These are phyloP conservation scores for Caenorhabditis sp. DNA, from an alignment of 2,888 invertebrate species.

Conservation along the genomic window DNA sequence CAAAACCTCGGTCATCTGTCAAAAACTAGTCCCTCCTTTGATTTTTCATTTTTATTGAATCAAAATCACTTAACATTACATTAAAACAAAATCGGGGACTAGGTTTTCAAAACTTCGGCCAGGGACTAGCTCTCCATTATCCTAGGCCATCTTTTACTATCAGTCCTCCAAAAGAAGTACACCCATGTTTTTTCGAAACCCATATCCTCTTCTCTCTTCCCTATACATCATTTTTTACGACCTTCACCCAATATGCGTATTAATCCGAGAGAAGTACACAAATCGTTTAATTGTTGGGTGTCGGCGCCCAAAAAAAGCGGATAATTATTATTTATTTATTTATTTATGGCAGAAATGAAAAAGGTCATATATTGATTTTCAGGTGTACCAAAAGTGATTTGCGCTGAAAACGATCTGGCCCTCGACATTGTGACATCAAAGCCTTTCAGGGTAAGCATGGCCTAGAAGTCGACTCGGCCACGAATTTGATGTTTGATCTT, in stretches of 20 bases:
- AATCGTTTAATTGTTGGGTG: background rate
- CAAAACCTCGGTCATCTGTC: no score
- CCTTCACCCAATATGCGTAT: background rate
- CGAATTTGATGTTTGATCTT: background rate
- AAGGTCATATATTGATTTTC: conserved; percentile 7
- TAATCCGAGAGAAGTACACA: background rate
- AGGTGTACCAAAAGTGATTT: conserved; percentile 69
- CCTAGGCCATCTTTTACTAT: no score
- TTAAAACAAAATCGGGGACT: no score
- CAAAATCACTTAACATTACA: no score
- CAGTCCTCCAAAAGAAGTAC: no score
- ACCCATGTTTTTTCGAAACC: no score
- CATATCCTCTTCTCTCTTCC: background rate
- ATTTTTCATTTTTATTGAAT: no score
- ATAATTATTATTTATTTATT: background rate
- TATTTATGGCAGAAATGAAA: background rate
- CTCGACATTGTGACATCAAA: conserved; percentile 66
- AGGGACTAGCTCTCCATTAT: no score
- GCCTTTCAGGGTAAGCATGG: conserved; percentile 53
- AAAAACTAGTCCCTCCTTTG: no score
- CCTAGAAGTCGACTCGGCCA: background rate
- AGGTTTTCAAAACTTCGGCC: no score
- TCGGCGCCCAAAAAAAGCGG: background rate
- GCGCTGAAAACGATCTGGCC: conserved; percentile 68
- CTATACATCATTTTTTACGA: background rate